phyloP scores from a whole-genome alignment of 2,113 vertebrate species.

The Salminus brasiliensis region DNA sequence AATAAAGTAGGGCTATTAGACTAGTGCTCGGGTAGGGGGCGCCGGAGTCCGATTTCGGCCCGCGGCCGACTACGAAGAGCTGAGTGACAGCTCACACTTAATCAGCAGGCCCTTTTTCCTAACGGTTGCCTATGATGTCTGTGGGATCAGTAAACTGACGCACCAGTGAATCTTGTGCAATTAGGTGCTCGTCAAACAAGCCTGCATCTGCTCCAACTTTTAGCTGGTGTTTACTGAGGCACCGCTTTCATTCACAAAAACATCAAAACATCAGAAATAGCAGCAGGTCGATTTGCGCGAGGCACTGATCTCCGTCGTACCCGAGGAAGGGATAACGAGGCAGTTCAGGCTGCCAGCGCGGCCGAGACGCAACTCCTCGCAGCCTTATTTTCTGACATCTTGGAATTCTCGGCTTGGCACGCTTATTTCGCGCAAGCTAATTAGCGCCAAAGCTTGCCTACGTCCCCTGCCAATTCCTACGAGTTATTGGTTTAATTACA shows the following conservation, averaged over 20 bases:
- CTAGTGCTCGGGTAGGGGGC: neutral
- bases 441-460: conserved; percentile 60
- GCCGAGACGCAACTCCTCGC: neutral
- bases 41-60: neutral
- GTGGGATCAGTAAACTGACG: no score
- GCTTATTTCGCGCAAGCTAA: conserved; percentile 62
- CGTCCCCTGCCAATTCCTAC: conserved; percentile 60
- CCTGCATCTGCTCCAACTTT: neutral
- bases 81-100: neutral
- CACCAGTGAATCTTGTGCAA: neutral
- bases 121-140: neutral
- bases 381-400: conserved; percentile 47
- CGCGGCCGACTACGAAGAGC: neutral
- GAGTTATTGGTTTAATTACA: conserved; percentile 62
- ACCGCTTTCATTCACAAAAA: neutral
- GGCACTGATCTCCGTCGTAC: conserved; percentile 19
- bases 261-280: neutral
- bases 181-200: neutral
- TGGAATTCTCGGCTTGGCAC: conserved; percentile 55
- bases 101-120: neutral
- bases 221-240: neutral
- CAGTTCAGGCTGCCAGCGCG: conserved; percentile 13
- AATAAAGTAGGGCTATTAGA: neutral
- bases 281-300: neutral
- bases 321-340: conserved; percentile 28